Conservation (phyloP, 2,888 invertebrate genomes). For the Pristionchus mayeri region DNA sequence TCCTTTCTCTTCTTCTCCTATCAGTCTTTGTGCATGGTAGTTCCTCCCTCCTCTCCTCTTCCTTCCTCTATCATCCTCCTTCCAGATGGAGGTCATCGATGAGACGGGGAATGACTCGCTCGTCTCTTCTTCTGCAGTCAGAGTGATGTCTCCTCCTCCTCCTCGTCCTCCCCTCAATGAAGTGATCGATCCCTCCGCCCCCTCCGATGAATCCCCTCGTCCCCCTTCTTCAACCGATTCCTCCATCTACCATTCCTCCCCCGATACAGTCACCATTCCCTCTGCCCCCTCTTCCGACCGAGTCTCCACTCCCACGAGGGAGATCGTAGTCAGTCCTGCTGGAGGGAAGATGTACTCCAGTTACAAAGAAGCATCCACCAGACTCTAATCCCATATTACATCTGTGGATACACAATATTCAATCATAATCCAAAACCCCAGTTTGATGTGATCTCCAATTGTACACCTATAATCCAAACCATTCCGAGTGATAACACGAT, state of each 20-base stretch:
- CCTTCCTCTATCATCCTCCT: not conserved
- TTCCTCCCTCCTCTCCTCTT: not conserved
- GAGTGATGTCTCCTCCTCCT: not conserved
- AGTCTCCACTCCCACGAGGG: not conserved
- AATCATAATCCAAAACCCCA: not conserved
- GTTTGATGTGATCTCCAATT: not conserved
- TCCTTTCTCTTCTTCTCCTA: slow-evolving; percentile 3
- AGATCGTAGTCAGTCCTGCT: slow-evolving; percentile 3
- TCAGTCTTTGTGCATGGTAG: slow-evolving; percentile 9
- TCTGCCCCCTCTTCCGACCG: not conserved
- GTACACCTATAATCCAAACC: not conserved
- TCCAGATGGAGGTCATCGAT: slow-evolving; percentile 29
- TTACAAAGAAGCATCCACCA: not conserved
- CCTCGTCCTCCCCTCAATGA: not conserved
- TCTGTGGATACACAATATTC: not conserved
- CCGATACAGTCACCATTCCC: not conserved
- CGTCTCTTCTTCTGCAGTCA: not conserved
- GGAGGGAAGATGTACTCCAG: slow-evolving; percentile 3
- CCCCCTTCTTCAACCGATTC: not conserved
- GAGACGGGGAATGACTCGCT: not conserved
- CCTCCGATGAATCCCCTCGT: not conserved
- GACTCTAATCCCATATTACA: not conserved
- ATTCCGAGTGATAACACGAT: slow-evolving; percentile 16
- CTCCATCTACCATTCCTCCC: not conserved
- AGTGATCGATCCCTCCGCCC: not conserved